A percentile compares a stretch with the other conserved stretches of the same genome.
Evolutionary conservation across 2,113 vertebrate genomes (phyloP).

Genomic region (Corvus cornix): DNA sequence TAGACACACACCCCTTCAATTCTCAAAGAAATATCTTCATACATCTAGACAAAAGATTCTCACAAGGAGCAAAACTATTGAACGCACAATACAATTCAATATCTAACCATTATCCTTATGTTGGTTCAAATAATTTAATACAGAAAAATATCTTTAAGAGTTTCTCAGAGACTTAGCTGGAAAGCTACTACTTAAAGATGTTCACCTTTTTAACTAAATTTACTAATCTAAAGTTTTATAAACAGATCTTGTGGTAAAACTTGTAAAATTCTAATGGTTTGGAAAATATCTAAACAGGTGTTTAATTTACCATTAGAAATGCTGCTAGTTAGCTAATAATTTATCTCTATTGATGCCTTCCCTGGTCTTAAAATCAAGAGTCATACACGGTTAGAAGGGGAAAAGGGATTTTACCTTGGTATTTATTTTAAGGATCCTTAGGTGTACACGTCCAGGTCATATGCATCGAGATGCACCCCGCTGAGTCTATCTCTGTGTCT

Average conservation of each 20-base stretch:
- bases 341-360: neutral
- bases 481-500: no score
- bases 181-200: neutral
- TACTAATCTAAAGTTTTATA: neutral
- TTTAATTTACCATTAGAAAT: neutral
- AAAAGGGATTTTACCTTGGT: no score
- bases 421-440: no score
- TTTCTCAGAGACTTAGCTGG: neutral
- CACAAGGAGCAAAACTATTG: neutral
- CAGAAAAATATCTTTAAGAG: neutral
- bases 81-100: neutral
- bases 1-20: neutral
- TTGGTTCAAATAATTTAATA: neutral
- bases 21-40: neutral
- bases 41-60: neutral
- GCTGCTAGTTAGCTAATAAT: neutral
- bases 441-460: no score
- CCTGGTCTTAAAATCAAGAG: no score
- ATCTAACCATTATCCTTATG: neutral
- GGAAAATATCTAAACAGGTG: neutral
- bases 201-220: neutral
- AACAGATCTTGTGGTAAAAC: neutral
- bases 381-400: no score
- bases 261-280: neutral
- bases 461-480: no score